Evolutionary conservation across 2,113 vertebrate species (phyloP).

Genomic region (Grus americana): DNA sequence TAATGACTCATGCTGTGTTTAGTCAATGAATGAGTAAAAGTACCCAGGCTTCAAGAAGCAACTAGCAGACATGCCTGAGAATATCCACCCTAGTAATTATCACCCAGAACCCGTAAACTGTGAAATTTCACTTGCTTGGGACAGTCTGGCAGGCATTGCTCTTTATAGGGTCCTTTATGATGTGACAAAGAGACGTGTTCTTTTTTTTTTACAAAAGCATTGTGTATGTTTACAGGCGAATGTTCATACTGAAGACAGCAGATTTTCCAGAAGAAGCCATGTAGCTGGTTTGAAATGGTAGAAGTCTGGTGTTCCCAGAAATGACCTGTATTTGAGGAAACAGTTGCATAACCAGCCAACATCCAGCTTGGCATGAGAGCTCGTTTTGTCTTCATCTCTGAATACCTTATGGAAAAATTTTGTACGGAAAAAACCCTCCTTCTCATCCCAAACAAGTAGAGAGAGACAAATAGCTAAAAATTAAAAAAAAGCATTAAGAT

Average conservation of each 20-base stretch:
- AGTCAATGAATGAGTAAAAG: neutral
- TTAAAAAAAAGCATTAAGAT: neutral
- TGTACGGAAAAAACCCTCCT: neutral
- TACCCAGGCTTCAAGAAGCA: neutral
- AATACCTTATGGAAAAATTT: neutral
- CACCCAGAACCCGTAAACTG: neutral
- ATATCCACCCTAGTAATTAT: neutral
- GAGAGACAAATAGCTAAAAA: neutral
- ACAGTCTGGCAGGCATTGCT: neutral
- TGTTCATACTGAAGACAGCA: neutral
- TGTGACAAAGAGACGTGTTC: neutral
- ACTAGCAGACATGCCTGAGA: neutral
- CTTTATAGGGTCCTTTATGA: neutral
- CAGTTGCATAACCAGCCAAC: neutral
- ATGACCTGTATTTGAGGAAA: neutral
- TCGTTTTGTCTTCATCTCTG: neutral
- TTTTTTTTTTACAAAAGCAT: neutral
- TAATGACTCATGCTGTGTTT: neutral
- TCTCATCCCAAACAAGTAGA: neutral
- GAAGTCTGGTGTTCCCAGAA: neutral
- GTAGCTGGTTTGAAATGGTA: neutral
- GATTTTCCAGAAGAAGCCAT: neutral
- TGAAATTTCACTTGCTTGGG: neutral
- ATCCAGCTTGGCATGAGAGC: neutral
- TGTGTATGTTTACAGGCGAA: neutral